Evolutionary conservation across 2,113 vertebrate species (phyloP).

Genomic region (Coracopsis vasa): DNA sequence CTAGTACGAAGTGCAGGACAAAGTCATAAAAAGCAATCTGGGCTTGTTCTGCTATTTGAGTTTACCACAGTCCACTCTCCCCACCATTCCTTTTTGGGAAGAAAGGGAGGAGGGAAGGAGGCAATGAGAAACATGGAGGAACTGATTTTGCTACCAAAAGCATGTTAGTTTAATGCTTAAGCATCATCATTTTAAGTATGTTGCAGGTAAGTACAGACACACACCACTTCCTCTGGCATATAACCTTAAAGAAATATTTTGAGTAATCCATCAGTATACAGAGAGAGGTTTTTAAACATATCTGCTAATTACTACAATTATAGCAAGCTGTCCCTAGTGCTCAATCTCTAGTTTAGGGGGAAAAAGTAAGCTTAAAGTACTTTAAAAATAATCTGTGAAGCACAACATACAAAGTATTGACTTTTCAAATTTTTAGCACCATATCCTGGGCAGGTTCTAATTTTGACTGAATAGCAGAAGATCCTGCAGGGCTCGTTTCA

Average conservation of each 20-base stretch:
- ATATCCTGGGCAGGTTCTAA: background rate
- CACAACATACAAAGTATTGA: background rate
- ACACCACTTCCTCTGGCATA: background rate
- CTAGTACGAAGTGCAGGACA: background rate
- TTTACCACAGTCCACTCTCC: background rate
- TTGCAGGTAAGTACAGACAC: background rate
- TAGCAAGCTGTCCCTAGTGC: background rate
- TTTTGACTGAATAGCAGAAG: background rate
- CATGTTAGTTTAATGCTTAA: background rate
- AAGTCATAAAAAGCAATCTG: background rate
- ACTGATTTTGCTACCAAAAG: background rate
- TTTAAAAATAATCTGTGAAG: background rate
- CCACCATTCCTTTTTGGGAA: background rate
- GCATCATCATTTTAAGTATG: background rate
- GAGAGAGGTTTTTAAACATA: background rate
- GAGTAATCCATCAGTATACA: background rate
- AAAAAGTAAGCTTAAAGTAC: background rate
- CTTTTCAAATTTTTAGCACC: background rate
- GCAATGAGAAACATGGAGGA: background rate
- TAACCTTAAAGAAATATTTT: background rate
- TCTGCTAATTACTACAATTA: background rate
- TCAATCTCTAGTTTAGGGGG: background rate
- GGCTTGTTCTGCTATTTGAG: background rate
- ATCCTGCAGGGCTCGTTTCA: constrained; percentile 39
- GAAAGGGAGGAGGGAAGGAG: background rate